A percentile compares a stretch with the other conserved stretches of the same genome.
phyloP scores from a whole-genome alignment of 2,888 invertebrate genomes.

The Venusia cambrica region DNA sequence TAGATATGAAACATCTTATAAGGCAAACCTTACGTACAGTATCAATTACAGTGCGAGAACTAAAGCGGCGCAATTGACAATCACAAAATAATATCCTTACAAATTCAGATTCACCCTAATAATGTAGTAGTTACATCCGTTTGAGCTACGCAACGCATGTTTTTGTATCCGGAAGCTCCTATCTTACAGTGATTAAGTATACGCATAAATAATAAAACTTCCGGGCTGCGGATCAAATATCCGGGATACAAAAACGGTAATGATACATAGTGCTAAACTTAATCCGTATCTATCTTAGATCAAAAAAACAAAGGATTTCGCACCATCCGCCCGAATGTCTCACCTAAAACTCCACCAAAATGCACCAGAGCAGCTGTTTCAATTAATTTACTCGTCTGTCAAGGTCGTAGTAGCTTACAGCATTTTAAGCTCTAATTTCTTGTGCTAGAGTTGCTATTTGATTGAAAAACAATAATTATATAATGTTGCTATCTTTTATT shows the following conservation, averaged over 20 bases:
- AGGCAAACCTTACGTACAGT: constrained; percentile 21
- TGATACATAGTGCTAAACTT: constrained; percentile 42
- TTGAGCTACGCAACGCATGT: constrained; percentile 64
- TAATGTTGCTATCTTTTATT: too few species aligned
- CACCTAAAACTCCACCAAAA: too few species aligned
- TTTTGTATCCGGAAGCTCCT: constrained; percentile 29
- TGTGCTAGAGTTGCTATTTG: too few species aligned
- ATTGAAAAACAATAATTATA: too few species aligned
- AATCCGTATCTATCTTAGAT: constrained; percentile 67
- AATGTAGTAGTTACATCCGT: constrained; percentile 57
- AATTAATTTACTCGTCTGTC: too few species aligned
- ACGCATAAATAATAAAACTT: constrained; percentile 17
- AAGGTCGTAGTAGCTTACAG: too few species aligned
- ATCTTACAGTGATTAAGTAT: constrained; percentile 16
- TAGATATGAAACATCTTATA: constrained; percentile 15
- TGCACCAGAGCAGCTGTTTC: too few species aligned
- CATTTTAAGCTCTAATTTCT: too few species aligned
- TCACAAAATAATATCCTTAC: constrained; percentile 58
- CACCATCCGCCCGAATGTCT: too few species aligned
- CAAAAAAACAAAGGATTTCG: too few species aligned
- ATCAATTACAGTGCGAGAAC: constrained; percentile 58
- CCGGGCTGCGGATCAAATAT: too few species aligned
- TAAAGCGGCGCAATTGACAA: constrained; percentile 58
- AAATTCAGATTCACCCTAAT: constrained; percentile 71
- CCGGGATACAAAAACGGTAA: constrained; percentile 36